Base-by-base conservation (phyloP, 2,888 invertebrate species). In the Neoitamus cyanurus region DNA sequence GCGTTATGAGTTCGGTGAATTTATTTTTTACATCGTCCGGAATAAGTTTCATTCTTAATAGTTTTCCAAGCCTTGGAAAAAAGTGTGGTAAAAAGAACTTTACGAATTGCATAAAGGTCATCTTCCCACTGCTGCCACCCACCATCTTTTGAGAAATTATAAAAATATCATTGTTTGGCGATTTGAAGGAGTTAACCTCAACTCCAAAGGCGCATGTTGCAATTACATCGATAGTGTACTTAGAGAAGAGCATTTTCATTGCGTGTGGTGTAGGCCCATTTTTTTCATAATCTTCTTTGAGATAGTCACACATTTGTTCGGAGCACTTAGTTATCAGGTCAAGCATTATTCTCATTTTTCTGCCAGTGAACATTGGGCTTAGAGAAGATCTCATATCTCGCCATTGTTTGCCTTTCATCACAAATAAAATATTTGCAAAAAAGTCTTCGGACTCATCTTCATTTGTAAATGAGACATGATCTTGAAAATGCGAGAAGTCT, bases 101-200 rank as follows among this genome's bases (percentile, higher is more conserved):
- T 11, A 36, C 13, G 3, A 37, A 15, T 75, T 75, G 9, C 11
- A 3, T 28, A 37, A 1, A 58, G 3, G 9, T 6, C 58, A 25
- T 70, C 20, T 69, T 25, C 15, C 28, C 69, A n/a, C 15, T 30
- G n/a, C n/a, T n/a, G n/a, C n/a, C n/a, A 15, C 15, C 88, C 0
- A 92, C 90, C 1, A 90, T 88, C 1, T 87, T 87, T 85, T 91
- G 91, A 20, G 93, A 93, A 90, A 91, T 92, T 36, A 87, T 77
- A 86, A 92, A 94, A 88, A 94, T 94, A 34, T 92, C 88, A 86
- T 94, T 94, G 0, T 93, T 88, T 11, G 89, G 90, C 0, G 94
- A 90, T 5, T 89, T 88, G 20, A 93, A 90, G 0, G 94, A 94
- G 87, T 94, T 92, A 1, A 93, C 92, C 86, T 89, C 89, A 20